Evolutionary conservation across 2,888 invertebrate species (phyloP).

Genomic region (Diplazon laetatorius): DNA sequence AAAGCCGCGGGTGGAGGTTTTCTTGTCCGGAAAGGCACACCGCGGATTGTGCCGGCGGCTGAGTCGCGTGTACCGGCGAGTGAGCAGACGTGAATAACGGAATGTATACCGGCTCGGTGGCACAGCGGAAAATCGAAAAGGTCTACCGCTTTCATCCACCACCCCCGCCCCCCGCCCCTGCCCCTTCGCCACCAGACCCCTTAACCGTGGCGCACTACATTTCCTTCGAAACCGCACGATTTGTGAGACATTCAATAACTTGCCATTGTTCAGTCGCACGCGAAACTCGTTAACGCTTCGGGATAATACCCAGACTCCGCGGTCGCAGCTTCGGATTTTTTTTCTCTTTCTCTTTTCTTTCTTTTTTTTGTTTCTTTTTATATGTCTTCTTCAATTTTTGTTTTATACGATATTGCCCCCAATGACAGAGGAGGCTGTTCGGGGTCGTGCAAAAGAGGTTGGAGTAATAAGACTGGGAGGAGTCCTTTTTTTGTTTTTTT

Average conservation of each 20-base stretch:
- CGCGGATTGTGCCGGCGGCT: background rate
- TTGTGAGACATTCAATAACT: constrained; percentile 58
- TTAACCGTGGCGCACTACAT: background rate
- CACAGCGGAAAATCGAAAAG: constrained; percentile 5
- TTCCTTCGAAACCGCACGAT: constrained; percentile 37
- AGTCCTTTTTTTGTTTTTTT: too few species aligned
- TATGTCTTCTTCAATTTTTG: too few species aligned
- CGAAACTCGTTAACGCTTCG: constrained; percentile 55
- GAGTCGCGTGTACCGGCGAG: background rate
- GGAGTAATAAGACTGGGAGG: too few species aligned
- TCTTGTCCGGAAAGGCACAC: background rate
- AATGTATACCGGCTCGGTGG: background rate
- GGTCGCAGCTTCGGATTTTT: constrained; percentile 32
- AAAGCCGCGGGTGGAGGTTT: background rate
- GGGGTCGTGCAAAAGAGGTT: too few species aligned
- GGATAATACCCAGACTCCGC: constrained; percentile 39
- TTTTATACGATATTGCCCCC: too few species aligned
- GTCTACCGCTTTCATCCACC: background rate
- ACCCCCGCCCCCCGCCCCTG: background rate
- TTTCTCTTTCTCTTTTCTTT: background rate
- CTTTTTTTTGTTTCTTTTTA: too few species aligned
- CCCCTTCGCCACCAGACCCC: constrained; percentile 10
- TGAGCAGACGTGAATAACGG: background rate
- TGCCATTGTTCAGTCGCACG: constrained; percentile 58
- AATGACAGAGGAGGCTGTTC: too few species aligned